These are phyloP conservation scores for Condylura cristata DNA, from an alignment of 2,113 vertebrate genomes.

Conservation along the genomic window DNA sequence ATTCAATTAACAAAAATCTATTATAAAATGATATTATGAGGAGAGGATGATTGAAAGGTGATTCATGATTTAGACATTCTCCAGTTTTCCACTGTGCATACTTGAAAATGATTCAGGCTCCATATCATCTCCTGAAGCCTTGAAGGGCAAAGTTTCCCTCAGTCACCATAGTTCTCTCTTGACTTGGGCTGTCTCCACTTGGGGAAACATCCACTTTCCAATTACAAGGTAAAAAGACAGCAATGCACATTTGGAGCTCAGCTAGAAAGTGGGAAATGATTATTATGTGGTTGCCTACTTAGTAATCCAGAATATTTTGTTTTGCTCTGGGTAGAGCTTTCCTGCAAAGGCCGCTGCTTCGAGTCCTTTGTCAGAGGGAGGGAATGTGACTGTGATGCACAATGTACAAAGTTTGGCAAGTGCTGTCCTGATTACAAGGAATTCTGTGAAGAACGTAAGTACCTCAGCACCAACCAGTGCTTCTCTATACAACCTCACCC, in stretches of 20 bases:
- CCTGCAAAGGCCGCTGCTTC: constrained; percentile 95
- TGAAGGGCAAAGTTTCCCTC: neutral
- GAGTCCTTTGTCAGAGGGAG: constrained; percentile 91
- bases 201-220: neutral
- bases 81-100: neutral
- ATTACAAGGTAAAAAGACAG: neutral
- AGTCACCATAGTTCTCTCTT: neutral
- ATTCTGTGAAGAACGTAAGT: constrained; percentile 89
- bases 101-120: neutral
- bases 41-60: neutral
- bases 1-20: neutral
- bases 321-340: constrained; percentile 84
- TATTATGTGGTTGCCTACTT: neutral
- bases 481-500: neutral
- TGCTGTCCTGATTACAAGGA: constrained; percentile 90
- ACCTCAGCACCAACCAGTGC: fast-evolving
- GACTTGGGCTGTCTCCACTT: neutral
- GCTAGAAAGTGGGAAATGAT: neutral
- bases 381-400: constrained; percentile 91
- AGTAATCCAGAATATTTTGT: neutral
- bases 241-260: neutral
- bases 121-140: neutral
- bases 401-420: constrained; percentile 88
- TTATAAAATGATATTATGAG: neutral
- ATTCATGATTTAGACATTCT: neutral